Base-by-base conservation (phyloP, 2,113 vertebrate genomes). In the Lagopus leucura region DNA sequence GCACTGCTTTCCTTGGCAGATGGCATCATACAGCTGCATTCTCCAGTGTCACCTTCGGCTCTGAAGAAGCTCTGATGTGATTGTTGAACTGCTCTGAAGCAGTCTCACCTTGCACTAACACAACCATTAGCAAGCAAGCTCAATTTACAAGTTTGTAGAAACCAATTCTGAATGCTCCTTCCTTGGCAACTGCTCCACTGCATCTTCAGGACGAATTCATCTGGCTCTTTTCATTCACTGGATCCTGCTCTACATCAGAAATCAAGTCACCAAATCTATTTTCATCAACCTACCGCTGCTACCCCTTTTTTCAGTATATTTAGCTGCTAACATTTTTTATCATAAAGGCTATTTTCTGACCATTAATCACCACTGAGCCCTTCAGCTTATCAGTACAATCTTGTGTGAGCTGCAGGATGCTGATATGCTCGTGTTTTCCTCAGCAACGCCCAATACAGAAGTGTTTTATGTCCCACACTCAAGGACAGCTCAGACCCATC, bases 281-380 rank as follows among this genome's bases (percentile, higher is more conserved):
- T 93, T 87, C 70, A 71, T 73, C 84, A 24, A 65, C 32, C 70
- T 70, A 1, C 3, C 6, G 65, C 18, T 76, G 84, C 74, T 43
- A 79, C 20, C 63, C 42, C 45, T 84, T 52, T 30, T 74, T 89
- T 54, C 69, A 89, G 86, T 76, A 95, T 58, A 91, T 89, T 89
- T 80, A 95, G 77, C 82, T 82, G 42, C 13, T 17, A 11, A 77
- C 86, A 60, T 89, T 92, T 91, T 82, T 82, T 87, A 36, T 40
- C 78, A 82, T 40, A 87, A 66, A 69, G 92, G 75, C 55, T 90
- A 86, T 94, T 95, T 93, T 95, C 86, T 95, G 92, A 73, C 88
- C 96, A 36, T 89, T 85, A 92, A 45, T 91, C 92, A 91, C 42
- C 71, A 80, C 60, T 27, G 76, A 95, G 83, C 61, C 85, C 82